Conservation (phyloP, 2,113 vertebrate species). For the Struthio camelus region DNA sequence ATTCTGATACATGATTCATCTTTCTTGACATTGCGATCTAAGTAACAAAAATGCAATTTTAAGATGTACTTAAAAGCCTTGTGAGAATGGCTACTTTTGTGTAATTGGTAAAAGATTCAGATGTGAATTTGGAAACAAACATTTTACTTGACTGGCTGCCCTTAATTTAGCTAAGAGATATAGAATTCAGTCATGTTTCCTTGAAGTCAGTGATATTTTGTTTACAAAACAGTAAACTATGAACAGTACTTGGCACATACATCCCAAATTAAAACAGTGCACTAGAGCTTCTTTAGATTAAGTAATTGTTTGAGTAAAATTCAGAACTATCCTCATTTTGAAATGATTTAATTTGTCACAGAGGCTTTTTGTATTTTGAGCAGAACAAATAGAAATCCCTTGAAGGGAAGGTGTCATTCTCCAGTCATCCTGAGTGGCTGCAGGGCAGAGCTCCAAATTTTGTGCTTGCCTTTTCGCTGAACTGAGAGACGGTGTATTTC, state of each 20-base stretch:
- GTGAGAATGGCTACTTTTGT: not conserved
- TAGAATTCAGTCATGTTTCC: not conserved
- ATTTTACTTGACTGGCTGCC: constrained; percentile 28
- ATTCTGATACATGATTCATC: constrained; percentile 69
- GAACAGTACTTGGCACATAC: constrained; percentile 12
- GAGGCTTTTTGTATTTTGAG: constrained; percentile 55
- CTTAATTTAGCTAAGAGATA: constrained; percentile 37
- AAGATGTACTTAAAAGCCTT: constrained; percentile 15
- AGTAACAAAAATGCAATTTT: constrained; percentile 48
- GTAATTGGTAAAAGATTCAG: not conserved
- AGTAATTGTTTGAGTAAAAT: constrained; percentile 52
- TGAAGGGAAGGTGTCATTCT: constrained; percentile 27
- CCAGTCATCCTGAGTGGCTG: not conserved
- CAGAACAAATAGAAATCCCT: constrained; percentile 18
- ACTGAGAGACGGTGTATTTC: not conserved
- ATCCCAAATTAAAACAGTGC: constrained; percentile 34
- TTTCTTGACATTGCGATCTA: constrained; percentile 59
- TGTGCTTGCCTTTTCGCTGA: not conserved
- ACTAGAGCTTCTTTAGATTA: constrained; percentile 24
- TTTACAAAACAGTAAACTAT: constrained; percentile 19
- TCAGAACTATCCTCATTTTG: constrained; percentile 55
- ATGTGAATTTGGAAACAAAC: not conserved
- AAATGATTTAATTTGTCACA: constrained; percentile 38
- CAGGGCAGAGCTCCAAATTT: not conserved
- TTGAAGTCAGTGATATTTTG: constrained; percentile 22